Evolutionary conservation across 2,113 vertebrate genomes (phyloP), one percentile per base, ranked within the genome.

Genomic region (Psammodynastes pulverulentus): DNA sequence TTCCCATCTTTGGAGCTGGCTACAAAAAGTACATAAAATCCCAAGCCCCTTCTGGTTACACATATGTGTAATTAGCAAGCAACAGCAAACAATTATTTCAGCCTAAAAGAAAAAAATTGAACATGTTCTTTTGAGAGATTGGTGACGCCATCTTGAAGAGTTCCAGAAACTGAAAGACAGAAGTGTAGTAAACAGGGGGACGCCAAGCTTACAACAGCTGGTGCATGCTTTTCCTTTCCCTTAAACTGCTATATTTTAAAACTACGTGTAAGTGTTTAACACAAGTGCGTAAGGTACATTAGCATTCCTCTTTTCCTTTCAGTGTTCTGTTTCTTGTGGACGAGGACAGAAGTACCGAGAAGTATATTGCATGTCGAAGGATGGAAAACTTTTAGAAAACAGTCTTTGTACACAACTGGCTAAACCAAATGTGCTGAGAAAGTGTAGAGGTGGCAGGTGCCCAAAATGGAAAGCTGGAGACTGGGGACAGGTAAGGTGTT

Each of bases 271-370:
- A 93, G 58, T 0, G 0, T 0, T 13, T 26, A 85, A 62, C 9
- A 15, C 93, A 94, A 93, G 58, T 87, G 48, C 2, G 0, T 94
- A 93, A 93, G 95, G 96, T 96, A 96, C 96, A 94, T 96, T 97
- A 95, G 96, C 97, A 96, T 52, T 97, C 97, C 94, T 96, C 98
- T 98, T 97, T 94, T 97, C 89, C 97, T 97, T 97, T 72, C 98
- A 99, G 99, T 99, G 99, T 95, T 99, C 99, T 85, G 98, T 98
- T 90, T 98, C 98, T 97, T 99, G 99, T 95, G 99, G 98, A 96
- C 98, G 98, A 97, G 99, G 99, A 89, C 97, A 98, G 96, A 99
- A 98, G 95, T 97, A 97, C 94, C 98, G 99, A 90, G 98, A 97
- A 93, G 98, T 99, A 96, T 98, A 98, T 97, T 99, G 99, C 95